These are phyloP conservation scores for Volucella inanis DNA, from an alignment of 2,888 invertebrate species.

Conservation along the genomic window DNA sequence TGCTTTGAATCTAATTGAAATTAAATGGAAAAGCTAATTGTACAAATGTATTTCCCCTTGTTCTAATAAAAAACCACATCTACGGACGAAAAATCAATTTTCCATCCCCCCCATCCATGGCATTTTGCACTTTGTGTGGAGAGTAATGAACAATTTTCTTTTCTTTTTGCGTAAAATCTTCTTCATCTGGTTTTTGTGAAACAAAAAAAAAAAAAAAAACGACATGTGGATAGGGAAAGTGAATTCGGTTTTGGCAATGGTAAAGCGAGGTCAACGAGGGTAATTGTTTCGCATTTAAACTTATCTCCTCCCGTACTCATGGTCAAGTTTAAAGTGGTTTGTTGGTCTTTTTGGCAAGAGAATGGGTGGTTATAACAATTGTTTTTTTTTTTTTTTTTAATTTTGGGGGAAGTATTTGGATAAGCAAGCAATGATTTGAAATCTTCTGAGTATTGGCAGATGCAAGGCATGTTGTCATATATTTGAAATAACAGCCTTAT, in stretches of 20 bases:
- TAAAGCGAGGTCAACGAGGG: conserved; percentile 4
- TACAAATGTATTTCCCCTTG: background rate
- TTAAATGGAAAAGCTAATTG: conserved; percentile 60
- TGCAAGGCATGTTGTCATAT: background rate
- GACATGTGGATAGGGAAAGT: conserved; percentile 43
- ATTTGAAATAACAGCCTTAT: too few relatives aligned
- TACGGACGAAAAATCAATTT: background rate
- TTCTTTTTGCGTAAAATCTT: conserved; percentile 5
- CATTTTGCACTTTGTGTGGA: background rate
- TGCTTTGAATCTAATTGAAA: conserved; percentile 47
- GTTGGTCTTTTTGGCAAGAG: conserved; percentile 10
- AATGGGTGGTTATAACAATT: background rate
- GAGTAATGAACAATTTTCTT: conserved; percentile 26
- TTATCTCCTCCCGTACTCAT: conserved; percentile 35
- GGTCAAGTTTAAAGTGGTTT: conserved; percentile 51
- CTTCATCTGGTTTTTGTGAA: conserved; percentile 22
- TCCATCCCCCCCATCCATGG: background rate
- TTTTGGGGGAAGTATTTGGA: background rate
- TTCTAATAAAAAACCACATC: background rate
- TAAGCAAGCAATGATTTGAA: too few relatives aligned
- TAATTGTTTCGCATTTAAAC: conserved; percentile 45
- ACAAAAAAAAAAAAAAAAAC: background rate
- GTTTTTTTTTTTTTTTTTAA: background rate
- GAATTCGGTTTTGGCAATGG: conserved; percentile 6
- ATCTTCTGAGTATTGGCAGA: background rate